Percentiles rank a stretch among this genome's conserved stretches.
Evolutionary conservation across 35 echinoderm and acorn worm genomes (phyloP).

Genomic region (Hemicentrotus pulcherrimus): DNA sequence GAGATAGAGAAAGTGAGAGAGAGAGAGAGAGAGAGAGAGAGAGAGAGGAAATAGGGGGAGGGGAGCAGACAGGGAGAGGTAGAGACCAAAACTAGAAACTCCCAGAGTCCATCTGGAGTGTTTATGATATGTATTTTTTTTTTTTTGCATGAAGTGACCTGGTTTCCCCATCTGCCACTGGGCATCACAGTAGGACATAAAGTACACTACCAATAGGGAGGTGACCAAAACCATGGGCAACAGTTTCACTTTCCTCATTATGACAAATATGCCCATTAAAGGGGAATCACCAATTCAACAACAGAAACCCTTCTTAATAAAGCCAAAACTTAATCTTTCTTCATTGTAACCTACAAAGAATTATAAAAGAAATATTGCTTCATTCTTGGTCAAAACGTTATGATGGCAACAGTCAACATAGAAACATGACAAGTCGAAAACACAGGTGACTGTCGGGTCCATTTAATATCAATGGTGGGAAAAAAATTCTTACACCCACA

Average conservation of each 20-base stretch:
- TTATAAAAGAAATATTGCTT: neutral
- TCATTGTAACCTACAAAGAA: neutral
- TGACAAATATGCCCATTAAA: neutral
- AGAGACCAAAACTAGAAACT: neutral
- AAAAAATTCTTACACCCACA: neutral
- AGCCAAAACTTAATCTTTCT: too few species aligned
- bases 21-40: too few species aligned
- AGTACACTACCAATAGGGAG: neutral
- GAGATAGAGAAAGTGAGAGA: neutral
- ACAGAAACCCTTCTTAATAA: too few species aligned
- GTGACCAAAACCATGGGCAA: neutral
- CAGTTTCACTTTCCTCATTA: neutral
- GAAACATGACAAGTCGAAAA: neutral
- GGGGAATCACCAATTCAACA: too few species aligned
- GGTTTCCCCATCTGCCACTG: neutral
- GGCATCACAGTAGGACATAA: neutral
- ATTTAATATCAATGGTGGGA: neutral
- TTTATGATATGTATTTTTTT: neutral
- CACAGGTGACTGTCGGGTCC: neutral
- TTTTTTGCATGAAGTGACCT: neutral
- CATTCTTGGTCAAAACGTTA: neutral
- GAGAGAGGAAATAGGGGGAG: neutral
- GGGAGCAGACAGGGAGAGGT: neutral
- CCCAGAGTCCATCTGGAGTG: neutral
- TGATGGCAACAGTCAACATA: neutral